Percentiles rank a stretch among this genome's conserved stretches.
Conservation (phyloP, 1,140 invertebrate species). For the Aphelenchoides besseyi region DNA sequence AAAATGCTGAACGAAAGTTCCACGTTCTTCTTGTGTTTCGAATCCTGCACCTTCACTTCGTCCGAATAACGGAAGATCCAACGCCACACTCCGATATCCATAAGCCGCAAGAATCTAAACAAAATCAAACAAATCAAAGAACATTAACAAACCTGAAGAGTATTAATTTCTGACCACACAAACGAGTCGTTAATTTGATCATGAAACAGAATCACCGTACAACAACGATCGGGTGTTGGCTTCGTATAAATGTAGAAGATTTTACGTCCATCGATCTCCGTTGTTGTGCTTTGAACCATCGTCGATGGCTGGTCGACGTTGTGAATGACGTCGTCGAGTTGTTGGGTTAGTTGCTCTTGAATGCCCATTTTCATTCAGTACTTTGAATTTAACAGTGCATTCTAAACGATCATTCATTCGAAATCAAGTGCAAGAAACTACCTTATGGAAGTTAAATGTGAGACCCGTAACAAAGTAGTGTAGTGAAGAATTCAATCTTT, state of each 20-base stretch:
- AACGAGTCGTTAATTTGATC: conserved; percentile 14
- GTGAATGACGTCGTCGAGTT: not conserved
- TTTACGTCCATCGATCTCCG: not conserved
- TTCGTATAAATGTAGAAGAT: not conserved
- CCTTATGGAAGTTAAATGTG: too few species aligned
- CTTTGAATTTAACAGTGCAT: too few species aligned
- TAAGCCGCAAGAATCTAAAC: not conserved
- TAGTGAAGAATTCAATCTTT: too few species aligned
- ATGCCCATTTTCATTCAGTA: not conserved
- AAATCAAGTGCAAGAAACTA: too few species aligned
- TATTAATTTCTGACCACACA: conserved; percentile 4
- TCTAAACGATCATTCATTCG: not conserved
- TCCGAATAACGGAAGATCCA: not conserved
- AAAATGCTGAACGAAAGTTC: not conserved
- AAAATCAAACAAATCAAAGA: not conserved
- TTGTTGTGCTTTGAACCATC: not conserved
- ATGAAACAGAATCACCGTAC: not conserved
- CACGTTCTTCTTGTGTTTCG: not conserved
- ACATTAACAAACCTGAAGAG: not conserved
- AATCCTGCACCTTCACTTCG: not conserved
- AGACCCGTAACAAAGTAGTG: too few species aligned
- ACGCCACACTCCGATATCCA: not conserved
- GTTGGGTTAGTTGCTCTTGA: not conserved
- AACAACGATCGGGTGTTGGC: not conserved
- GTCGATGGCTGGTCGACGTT: not conserved